Base-by-base conservation (phyloP, 2,888 invertebrate genomes). In the Xanthorhoe designata region DNA sequence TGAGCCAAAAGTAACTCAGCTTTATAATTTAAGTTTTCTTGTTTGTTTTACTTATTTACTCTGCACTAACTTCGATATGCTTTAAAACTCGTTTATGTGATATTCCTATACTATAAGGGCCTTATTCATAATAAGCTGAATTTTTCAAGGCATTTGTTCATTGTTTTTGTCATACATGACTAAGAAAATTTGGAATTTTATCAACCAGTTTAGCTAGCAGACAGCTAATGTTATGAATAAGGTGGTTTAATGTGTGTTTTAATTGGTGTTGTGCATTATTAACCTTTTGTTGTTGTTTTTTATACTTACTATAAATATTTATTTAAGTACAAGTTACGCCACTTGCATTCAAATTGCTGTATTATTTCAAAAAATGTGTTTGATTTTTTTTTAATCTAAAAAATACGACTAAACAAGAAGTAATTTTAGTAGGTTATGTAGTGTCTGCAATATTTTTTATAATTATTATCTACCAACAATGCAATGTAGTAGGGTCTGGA, bases 21-120 rank as follows among this genome's bases (percentile, higher is more conserved):
- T 56, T 15, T 54, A 55, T 38, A n/a, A 38, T 13, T n/a, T 50
- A 32, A 19, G 32, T 61, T 32, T n/a, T 54, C 15, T 8, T 38
- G 19, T 42, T 24, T 13, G 10, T 45, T 49, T 32, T 47, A 1
- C 38, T 19, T 47, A 9, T 52, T 59, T 64, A 65, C 38, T 72
- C 60, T 68, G 68, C 70, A 67, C 63, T 75, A 75, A 75, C 58
- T 68, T 71, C 58, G 61, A 50, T 64, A 66, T 53, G 72, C 70
- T 73, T 67, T 73, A 70, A 72, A 69, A 69, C 69, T 67, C 61
- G 9, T 63, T 35, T 63, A 70, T 75, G 75, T 75, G 75, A 75
- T 74, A 75, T 72, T 60, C 62, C 67, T 68, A 72, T 73, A 70
- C 58, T 70, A 32, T 32, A 42, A 42, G 13, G 38, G 38, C 38